Conservation (phyloP, 2,113 vertebrate species). For the Mastomys natalensis region DNA sequence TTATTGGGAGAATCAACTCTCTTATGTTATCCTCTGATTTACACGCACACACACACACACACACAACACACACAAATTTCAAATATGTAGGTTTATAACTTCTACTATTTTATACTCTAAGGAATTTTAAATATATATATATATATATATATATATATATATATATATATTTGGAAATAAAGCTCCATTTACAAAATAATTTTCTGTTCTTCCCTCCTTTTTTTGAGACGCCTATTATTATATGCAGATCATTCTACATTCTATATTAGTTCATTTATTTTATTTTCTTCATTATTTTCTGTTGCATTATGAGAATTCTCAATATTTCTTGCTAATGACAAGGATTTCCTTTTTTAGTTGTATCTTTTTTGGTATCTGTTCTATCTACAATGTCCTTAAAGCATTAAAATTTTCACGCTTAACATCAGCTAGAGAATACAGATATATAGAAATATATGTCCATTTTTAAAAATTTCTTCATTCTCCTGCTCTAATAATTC, state of each 20-base stretch:
- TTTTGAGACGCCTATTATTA: background rate
- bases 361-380: background rate
- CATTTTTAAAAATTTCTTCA: background rate
- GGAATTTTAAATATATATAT: background rate
- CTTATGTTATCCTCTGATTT: no score
- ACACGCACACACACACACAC: background rate
- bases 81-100: background rate
- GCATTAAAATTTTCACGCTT: background rate
- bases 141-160: background rate
- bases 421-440: background rate
- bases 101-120: background rate
- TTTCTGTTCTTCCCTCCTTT: background rate
- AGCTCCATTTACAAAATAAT: background rate
- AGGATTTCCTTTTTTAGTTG: background rate
- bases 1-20: background rate
- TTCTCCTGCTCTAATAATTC: background rate
- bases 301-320: background rate
- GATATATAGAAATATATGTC: background rate
- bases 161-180: background rate
- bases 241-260: background rate
- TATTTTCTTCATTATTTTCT: background rate
- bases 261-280: background rate
- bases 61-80: background rate
- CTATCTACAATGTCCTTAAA: background rate
- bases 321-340: background rate